A percentile compares a stretch with the other conserved stretches of the same genome.
Evolutionary conservation across 92 coral and sea anemone genomes (phyloP).

Genomic region (Porites rus): DNA sequence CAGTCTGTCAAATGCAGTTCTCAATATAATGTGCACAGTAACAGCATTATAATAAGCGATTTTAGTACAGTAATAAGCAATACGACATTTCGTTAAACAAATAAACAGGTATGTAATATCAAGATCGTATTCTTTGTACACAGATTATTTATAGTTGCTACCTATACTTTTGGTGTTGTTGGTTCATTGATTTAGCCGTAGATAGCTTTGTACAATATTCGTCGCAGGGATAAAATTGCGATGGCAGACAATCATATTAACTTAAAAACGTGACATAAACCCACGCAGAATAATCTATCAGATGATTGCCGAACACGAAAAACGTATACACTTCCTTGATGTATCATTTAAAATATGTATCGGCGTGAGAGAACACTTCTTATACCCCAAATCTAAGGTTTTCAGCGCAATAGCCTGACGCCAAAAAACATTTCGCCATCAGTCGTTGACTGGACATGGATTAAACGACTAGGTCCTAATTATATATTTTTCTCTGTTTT

Average conservation of each 20-base stretch:
- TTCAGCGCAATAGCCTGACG: no score
- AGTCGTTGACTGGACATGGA: neutral
- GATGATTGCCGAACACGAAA: neutral
- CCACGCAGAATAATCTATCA: constrained; percentile 23
- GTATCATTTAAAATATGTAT: constrained; percentile 1
- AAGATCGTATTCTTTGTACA: neutral
- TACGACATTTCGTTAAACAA: constrained; percentile 1
- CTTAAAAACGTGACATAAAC: neutral
- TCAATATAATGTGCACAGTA: neutral
- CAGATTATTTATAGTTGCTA: neutral
- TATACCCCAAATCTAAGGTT: neutral
- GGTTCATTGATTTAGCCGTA: neutral
- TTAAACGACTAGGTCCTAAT: neutral
- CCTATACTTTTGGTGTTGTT: neutral
- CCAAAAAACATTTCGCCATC: neutral
- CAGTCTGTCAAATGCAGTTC: neutral
- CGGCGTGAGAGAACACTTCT: neutral
- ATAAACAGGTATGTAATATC: constrained; percentile 6
- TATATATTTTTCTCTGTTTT: neutral
- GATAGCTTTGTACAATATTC: neutral
- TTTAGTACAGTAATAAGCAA: neutral
- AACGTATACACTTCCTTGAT: constrained; percentile 1
- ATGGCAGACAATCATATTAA: neutral
- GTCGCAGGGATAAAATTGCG: neutral
- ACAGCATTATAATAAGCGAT: neutral